phyloP scores from a whole-genome alignment of 2,888 invertebrate species.

The Conomelus anceps region DNA sequence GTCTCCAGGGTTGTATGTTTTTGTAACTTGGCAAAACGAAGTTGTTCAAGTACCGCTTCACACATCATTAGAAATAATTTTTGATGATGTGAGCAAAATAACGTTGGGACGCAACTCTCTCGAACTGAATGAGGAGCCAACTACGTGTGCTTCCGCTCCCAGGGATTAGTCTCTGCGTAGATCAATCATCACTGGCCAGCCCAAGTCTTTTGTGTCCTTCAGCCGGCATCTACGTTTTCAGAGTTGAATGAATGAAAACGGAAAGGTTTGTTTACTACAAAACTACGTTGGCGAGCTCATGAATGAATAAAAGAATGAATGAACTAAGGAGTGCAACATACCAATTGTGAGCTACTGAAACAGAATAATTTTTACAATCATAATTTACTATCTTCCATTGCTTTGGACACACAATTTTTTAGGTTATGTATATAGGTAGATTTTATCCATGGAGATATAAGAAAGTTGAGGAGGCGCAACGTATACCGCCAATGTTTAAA shows the following conservation, averaged over 20 bases:
- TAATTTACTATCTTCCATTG: background rate
- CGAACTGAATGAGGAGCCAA: background rate
- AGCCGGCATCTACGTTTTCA: background rate
- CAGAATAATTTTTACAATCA: background rate
- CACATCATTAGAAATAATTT: background rate
- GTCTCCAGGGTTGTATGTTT: background rate
- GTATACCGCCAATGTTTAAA: no score
- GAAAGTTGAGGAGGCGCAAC: no score
- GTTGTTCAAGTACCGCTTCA: background rate
- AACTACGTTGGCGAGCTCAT: background rate
- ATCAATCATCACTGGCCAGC: background rate
- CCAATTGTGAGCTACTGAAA: background rate
- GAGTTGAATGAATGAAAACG: background rate
- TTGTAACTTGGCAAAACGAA: background rate
- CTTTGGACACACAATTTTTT: no score
- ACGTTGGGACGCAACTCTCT: background rate
- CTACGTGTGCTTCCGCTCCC: constrained; percentile 8
- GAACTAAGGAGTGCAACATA: background rate
- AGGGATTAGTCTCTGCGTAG: background rate
- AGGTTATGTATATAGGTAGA: no score
- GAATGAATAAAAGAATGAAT: background rate
- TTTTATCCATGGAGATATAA: no score
- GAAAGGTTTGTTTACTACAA: background rate
- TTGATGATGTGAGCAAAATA: background rate
- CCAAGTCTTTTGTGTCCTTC: background rate